Percentiles rank a stretch among this genome's conserved stretches.
Evolutionary conservation across 2,797 vertebrate species (phyloP).

Genomic region (Peromyscus nudipes): DNA sequence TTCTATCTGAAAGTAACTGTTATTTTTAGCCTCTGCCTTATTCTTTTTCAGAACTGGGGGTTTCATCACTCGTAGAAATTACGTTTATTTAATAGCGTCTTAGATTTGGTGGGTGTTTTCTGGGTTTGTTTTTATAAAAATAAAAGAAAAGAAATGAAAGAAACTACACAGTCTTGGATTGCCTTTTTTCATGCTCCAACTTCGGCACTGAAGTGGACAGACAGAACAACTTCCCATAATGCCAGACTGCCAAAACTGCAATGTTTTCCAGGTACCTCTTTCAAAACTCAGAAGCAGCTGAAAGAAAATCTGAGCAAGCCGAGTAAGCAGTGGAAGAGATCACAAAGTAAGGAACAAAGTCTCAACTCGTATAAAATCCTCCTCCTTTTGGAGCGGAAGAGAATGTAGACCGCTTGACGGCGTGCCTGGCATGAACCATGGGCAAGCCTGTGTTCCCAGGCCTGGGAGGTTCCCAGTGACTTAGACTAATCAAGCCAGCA

Average conservation of each 20-base stretch:
- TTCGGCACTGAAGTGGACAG: conserved; percentile 82
- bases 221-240: conserved; percentile 82
- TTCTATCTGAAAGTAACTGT: neutral
- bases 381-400: conserved; percentile 82
- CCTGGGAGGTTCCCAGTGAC: conserved; percentile 76
- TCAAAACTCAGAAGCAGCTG: conserved; percentile 92
- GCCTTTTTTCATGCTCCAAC: conserved; percentile 80
- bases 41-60: conserved; percentile 67
- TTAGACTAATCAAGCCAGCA: conserved; percentile 55
- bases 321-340: conserved; percentile 91
- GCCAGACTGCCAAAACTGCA: conserved; percentile 86
- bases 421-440: conserved; percentile 75
- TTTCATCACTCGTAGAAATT: conserved; percentile 70
- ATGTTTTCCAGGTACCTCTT: conserved; percentile 92
- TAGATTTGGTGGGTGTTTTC: conserved; percentile 79
- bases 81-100: conserved; percentile 78
- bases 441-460: conserved; percentile 76
- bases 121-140: conserved; percentile 78
- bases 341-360: conserved; percentile 90
- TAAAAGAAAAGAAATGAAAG: conserved; percentile 77
- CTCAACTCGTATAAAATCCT: conserved; percentile 83
- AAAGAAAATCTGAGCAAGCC: conserved; percentile 91
- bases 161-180: conserved; percentile 85
- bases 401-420: conserved; percentile 79
- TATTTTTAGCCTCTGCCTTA: conserved; percentile 66